phyloP scores from a whole-genome alignment of 2,888 invertebrate species.

The Tenthredo livida region DNA sequence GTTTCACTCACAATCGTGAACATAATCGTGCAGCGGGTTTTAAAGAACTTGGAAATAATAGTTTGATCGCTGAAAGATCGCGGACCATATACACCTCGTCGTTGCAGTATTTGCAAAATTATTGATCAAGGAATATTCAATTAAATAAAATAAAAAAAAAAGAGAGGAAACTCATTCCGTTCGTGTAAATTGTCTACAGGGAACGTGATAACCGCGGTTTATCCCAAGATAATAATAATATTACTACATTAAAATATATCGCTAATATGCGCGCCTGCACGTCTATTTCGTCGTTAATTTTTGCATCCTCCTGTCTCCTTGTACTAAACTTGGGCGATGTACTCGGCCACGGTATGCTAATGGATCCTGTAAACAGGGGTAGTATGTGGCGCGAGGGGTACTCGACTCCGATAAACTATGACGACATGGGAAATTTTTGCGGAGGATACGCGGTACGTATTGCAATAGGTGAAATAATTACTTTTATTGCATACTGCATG shows the following conservation, averaged over 20 bases:
- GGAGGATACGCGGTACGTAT: conserved; percentile 78
- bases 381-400: conserved; percentile 80
- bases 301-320: conserved; percentile 1
- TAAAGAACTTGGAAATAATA: not conserved
- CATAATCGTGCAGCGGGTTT: not conserved
- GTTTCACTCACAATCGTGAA: not conserved
- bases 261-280: conserved; percentile 27
- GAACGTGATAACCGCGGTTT: too few relatives aligned
- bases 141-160: too few relatives aligned
- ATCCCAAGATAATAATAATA: too few relatives aligned
- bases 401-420: conserved; percentile 78
- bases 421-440: conserved; percentile 80
- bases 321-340: conserved; percentile 56
- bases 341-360: conserved; percentile 80
- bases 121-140: not conserved
- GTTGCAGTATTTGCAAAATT: not conserved
- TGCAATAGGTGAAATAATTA: too few relatives aligned
- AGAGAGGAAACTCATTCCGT: too few relatives aligned
- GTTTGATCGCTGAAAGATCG: not conserved
- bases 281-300: not conserved
- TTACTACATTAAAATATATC: too few relatives aligned
- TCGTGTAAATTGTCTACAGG: too few relatives aligned
- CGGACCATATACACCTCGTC: too few relatives aligned
- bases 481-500: too few relatives aligned
- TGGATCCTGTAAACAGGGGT: conserved; percentile 80